Evolutionary conservation across 2,888 invertebrate species (phyloP).

Genomic region (Tridacna gigas): DNA sequence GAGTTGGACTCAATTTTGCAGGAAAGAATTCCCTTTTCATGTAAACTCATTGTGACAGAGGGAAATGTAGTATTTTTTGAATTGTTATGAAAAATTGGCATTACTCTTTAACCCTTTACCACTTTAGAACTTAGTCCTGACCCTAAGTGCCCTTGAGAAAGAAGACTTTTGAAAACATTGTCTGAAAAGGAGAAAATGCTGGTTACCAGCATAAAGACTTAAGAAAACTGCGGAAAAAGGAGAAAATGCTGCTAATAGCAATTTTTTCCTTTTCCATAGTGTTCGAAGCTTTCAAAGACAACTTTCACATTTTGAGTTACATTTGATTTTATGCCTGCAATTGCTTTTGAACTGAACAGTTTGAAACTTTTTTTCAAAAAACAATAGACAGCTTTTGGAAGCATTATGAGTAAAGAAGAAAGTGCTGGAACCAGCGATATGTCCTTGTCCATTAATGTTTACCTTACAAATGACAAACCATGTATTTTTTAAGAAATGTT

Average conservation of each 20-base stretch:
- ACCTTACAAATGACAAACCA: background rate
- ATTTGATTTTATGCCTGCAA: no score
- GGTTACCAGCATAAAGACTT: background rate
- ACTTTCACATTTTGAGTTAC: no score
- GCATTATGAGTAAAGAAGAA: background rate
- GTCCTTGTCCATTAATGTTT: background rate
- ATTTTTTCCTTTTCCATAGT: background rate
- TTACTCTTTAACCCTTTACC: no score
- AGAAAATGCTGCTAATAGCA: background rate
- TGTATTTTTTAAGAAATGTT: background rate
- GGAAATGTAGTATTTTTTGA: background rate
- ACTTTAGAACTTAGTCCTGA: no score
- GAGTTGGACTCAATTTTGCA: background rate
- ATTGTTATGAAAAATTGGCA: no score
- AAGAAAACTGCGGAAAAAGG: no score
- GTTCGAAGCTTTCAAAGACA: background rate
- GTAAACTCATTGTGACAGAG: background rate
- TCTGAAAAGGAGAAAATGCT: no score
- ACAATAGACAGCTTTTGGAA: background rate
- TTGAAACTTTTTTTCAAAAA: background rate
- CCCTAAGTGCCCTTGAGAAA: no score
- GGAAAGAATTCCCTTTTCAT: background rate
- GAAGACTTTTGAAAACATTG: no score
- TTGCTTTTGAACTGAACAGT: background rate
- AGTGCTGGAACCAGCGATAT: background rate